phyloP scores from a whole-genome alignment of 2,888 invertebrate species.

The Andricus quercusramuli region DNA sequence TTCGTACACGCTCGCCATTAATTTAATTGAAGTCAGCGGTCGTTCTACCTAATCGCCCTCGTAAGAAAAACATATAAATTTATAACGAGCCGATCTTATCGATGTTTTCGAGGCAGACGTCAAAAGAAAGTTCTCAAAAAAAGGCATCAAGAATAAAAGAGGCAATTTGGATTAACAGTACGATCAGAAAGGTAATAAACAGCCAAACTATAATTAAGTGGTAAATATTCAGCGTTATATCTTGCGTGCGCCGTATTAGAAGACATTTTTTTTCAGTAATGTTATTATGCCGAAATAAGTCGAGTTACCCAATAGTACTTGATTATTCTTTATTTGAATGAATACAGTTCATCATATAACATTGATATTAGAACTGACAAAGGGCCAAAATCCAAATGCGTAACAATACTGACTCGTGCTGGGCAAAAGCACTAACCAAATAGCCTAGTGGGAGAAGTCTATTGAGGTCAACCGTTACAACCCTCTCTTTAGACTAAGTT shows the following conservation, averaged over 20 bases:
- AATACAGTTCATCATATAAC: too few species aligned
- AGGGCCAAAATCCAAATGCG: too few species aligned
- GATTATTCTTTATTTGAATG: too few species aligned
- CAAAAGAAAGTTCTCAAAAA: background rate
- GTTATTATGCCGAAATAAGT: too few species aligned
- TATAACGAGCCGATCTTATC: conserved; percentile 1
- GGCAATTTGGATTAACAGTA: background rate
- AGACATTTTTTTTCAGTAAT: background rate
- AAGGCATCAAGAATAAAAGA: background rate
- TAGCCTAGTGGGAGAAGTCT: too few species aligned
- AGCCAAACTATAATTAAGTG: background rate
- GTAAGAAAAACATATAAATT: background rate
- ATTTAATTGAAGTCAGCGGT: background rate
- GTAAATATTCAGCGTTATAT: background rate
- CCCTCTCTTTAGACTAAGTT: too few species aligned
- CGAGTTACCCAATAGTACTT: too few species aligned
- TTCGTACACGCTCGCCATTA: background rate
- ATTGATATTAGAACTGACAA: too few species aligned
- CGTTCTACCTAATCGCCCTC: background rate
- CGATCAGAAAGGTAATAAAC: background rate
- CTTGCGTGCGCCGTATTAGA: background rate
- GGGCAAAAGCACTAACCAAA: too few species aligned
- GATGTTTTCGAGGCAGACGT: background rate
- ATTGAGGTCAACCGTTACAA: too few species aligned
- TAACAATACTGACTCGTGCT: too few species aligned